phyloP scores from a whole-genome alignment of 2,888 invertebrate species.

The Acanthosepion pharaonis region DNA sequence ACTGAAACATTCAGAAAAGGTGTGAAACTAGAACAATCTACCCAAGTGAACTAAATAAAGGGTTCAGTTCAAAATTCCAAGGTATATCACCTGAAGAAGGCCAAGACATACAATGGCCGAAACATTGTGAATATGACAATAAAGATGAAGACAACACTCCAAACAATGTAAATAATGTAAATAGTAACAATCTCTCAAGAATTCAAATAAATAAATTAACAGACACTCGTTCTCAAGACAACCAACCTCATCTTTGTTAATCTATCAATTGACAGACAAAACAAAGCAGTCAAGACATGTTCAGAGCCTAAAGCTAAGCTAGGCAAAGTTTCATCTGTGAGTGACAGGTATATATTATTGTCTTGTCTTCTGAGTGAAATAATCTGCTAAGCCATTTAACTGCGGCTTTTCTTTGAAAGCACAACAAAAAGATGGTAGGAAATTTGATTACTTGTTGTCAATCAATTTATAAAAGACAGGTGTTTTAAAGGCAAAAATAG shows the following conservation, averaged over 20 bases:
- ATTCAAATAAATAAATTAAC: background rate
- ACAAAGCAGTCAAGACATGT: background rate
- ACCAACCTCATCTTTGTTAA: background rate
- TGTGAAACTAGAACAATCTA: no score
- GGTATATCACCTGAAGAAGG: no score
- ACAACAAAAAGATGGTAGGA: background rate
- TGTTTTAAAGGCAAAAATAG: background rate
- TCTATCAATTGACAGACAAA: background rate
- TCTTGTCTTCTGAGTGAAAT: background rate
- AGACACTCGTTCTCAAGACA: background rate
- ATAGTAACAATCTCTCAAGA: background rate
- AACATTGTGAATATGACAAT: no score
- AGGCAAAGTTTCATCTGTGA: background rate
- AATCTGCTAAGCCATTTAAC: background rate
- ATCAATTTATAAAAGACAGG: background rate
- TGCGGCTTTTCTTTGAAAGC: background rate
- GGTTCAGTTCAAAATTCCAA: no score
- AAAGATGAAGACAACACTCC: no score
- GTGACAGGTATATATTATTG: background rate
- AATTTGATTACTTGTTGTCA: background rate
- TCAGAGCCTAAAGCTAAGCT: background rate
- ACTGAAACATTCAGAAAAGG: no score
- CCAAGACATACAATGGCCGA: no score
- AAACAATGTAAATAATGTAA: no score
- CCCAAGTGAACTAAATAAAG: no score